A percentile compares a stretch with the other conserved stretches of the same genome.
Evolutionary conservation across 2,888 invertebrate species (phyloP).

Genomic region (Ganaspis brasiliensis): DNA sequence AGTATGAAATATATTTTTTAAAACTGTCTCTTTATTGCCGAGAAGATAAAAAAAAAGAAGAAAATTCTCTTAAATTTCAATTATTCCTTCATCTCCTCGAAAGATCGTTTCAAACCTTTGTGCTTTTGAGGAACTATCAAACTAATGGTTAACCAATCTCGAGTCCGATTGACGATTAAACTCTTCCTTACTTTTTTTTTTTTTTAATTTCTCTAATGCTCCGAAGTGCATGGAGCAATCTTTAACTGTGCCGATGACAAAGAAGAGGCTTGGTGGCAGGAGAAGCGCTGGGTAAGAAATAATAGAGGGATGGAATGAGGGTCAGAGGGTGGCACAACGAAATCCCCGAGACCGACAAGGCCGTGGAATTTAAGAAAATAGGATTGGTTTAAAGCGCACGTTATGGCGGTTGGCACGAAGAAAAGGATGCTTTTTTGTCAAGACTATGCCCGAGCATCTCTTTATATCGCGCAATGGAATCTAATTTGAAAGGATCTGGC

Average conservation of each 20-base stretch:
- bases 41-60: too few relatives aligned
- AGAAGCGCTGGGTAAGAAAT: not conserved
- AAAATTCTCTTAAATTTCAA: too few relatives aligned
- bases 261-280: not conserved
- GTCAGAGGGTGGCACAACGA: constrained; percentile 5
- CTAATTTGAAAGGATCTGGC: constrained; percentile 43
- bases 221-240: constrained; percentile 10
- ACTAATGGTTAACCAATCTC: too few relatives aligned
- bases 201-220: constrained; percentile 38
- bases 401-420: constrained; percentile 41
- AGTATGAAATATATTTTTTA: too few relatives aligned
- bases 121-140: too few relatives aligned
- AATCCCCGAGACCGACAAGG: constrained; percentile 30
- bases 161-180: too few relatives aligned
- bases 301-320: not conserved
- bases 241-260: constrained; percentile 29
- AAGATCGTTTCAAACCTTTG: too few relatives aligned
- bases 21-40: too few relatives aligned
- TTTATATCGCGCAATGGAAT: constrained; percentile 43
- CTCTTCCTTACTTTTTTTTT: too few relatives aligned
- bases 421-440: constrained; percentile 34
- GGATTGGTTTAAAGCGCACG: constrained; percentile 39
- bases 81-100: too few relatives aligned
- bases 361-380: constrained; percentile 40
- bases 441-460: constrained; percentile 39